Evolutionary conservation across 1,140 invertebrate species (phyloP).

Genomic region (Drosophila jambulina): DNA sequence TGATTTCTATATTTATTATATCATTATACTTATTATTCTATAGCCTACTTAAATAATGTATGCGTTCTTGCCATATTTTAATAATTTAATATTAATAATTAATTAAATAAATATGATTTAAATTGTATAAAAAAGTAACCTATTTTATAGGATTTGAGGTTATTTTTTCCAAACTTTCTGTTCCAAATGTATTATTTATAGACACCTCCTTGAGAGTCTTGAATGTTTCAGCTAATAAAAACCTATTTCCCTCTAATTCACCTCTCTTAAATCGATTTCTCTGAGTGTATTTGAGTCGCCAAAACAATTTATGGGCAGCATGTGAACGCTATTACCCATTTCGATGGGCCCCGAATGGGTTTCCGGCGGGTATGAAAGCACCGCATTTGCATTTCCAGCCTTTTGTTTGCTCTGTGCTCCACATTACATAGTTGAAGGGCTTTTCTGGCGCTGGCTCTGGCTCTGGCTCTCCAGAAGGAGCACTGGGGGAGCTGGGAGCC

Average conservation of each 20-base stretch:
- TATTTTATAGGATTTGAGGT: not conserved
- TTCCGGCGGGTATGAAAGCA: slow-evolving; percentile 17
- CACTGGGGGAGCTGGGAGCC: not conserved
- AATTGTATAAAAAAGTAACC: not conserved
- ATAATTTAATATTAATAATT: not conserved
- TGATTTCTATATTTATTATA: too few species aligned
- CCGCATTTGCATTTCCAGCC: slow-evolving; percentile 73
- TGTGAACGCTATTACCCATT: slow-evolving; percentile 71
- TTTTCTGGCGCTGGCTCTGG: too few species aligned
- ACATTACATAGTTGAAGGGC: slow-evolving; percentile 35
- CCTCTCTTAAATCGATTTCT: slow-evolving; percentile 9
- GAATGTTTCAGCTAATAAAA: not conserved
- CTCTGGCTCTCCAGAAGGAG: slow-evolving; percentile 4
- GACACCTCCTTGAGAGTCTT: not conserved
- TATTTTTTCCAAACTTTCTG: not conserved
- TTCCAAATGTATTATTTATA: not conserved
- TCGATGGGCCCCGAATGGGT: slow-evolving; percentile 27
- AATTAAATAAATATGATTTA: not conserved
- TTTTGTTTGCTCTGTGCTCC: slow-evolving; percentile 43
- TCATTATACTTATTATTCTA: too few species aligned
- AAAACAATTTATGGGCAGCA: slow-evolving; percentile 63
- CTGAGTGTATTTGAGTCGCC: slow-evolving; percentile 51
- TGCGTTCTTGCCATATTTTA: not conserved
- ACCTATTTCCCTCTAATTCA: not conserved
- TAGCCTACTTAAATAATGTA: not conserved